Conservation (phyloP, 2,888 invertebrate species). For the Vesta saturnalis region DNA sequence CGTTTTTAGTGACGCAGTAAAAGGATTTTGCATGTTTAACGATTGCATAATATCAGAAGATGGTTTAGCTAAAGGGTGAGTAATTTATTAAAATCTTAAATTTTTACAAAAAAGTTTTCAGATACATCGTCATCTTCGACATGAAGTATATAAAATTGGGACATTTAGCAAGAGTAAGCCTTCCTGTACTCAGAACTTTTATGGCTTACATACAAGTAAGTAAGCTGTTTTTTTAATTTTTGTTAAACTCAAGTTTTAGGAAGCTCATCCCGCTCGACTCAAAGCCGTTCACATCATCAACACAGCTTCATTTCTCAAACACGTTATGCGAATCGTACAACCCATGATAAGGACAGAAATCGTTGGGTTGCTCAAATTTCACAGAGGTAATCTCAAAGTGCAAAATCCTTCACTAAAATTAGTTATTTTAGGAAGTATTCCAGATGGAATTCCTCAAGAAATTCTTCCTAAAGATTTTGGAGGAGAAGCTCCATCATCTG, state of each 20-base stretch:
- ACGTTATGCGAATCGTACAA: constrained; percentile 72
- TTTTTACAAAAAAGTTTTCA: constrained; percentile 52
- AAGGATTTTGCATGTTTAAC: constrained; percentile 74
- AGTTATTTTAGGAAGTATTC: constrained; percentile 49
- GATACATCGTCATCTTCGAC: constrained; percentile 73
- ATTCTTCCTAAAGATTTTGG: constrained; percentile 68
- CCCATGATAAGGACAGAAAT: constrained; percentile 73
- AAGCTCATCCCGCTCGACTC: constrained; percentile 73
- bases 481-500: constrained; percentile 66
- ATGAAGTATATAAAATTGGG: constrained; percentile 75
- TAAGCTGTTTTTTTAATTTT: constrained; percentile 13
- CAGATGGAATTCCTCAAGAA: constrained; percentile 58
- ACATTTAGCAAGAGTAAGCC: constrained; percentile 71
- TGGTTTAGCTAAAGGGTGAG: constrained; percentile 60
- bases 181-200: constrained; percentile 71
- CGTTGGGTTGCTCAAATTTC: constrained; percentile 69
- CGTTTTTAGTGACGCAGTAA: constrained; percentile 71
- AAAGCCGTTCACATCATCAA: constrained; percentile 74
- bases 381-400: constrained; percentile 52
- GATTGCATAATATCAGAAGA: constrained; percentile 73
- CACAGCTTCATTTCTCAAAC: constrained; percentile 74
- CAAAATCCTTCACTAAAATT: not conserved
- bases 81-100: not conserved
- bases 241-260: constrained; percentile 60
- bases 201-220: constrained; percentile 74